A percentile compares a stretch with the other conserved stretches of the same genome.
Evolutionary conservation across 2,888 invertebrate genomes (phyloP).

Genomic region (Eurois occulta): DNA sequence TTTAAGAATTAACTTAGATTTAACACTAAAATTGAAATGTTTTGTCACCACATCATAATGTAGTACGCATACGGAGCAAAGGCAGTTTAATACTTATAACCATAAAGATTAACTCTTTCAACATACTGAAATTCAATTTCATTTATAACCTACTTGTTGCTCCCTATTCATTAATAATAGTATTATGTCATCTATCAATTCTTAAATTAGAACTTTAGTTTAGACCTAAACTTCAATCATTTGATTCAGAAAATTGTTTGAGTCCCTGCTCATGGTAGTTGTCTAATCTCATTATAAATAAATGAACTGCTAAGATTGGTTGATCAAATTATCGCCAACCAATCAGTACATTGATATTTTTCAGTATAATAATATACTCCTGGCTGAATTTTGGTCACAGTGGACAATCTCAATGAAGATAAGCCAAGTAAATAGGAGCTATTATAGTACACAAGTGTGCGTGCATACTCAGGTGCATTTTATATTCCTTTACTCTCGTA

Average conservation of each 20-base stretch:
- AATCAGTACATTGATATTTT: not conserved
- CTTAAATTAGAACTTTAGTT: not conserved
- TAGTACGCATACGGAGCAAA: not conserved
- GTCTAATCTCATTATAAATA: not conserved
- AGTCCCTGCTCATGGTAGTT: not conserved
- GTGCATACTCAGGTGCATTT: not conserved
- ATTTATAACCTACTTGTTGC: not conserved
- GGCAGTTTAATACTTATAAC: not conserved
- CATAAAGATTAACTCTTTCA: not conserved
- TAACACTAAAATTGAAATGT: not conserved
- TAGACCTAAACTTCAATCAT: not conserved
- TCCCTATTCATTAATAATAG: not conserved
- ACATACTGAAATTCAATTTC: too few species aligned
- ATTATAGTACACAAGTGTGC: not conserved
- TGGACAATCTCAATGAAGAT: not conserved
- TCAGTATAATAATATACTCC: not conserved
- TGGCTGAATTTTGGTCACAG: not conserved
- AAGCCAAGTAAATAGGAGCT: too few species aligned
- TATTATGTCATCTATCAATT: not conserved
- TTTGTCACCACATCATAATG: not conserved
- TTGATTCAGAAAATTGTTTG: not conserved
- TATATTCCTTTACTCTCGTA: not conserved
- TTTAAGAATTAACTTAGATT: too few species aligned
- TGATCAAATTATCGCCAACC: not conserved
- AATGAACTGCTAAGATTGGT: not conserved